Base-by-base conservation (phyloP, 2,797 vertebrate species). In the Craterocephalus amniculus region DNA sequence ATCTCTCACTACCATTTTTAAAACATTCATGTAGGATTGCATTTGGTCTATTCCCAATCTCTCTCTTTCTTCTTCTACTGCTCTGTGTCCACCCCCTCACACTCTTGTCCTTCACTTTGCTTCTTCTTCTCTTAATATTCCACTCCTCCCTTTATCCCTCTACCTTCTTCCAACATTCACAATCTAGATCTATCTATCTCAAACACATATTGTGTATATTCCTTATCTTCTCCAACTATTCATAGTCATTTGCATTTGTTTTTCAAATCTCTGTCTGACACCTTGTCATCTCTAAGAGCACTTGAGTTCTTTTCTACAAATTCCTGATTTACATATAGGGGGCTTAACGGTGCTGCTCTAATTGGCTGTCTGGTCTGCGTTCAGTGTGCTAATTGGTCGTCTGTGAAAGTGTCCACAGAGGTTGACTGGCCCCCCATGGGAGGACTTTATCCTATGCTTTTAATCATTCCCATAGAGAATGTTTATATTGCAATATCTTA, bases 301-400 rank as follows among this genome's bases (percentile, higher is more conserved):
- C 69, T 81, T 48, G 35, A 83, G 52, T 52, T 55, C 51, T 70
- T 83, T 71, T 59, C 64, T 79, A 67, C 65, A 81, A 67, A 74
- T 80, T 83, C 70, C 67, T 16, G 36, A 81, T 88, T 87, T 87
- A 58, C 84, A 40, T 40, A 40, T 7, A 40, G 38, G 38, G 38
- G 54, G 14, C 48, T 87, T 78, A 80, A 77, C 74, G 51, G 43
- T 18, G 64, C 38, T 29, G 48, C 66, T 67, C 62, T 90, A 89
- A 91, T 86, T 90, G 86, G 79, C 70, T 79, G 74, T 62, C 79
- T 87, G 78, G 82, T 78, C 55, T 83, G 70, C 70, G 79, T 88
- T 86, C 84, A 74, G n/a, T 52, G 59, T 76, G 76, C 64, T 88
- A 88, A 92, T 86, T 83, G 74, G 74, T 83, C 78, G 72, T 86